Conservation (phyloP, 2,113 vertebrate genomes). For the Carlito syrichta region DNA sequence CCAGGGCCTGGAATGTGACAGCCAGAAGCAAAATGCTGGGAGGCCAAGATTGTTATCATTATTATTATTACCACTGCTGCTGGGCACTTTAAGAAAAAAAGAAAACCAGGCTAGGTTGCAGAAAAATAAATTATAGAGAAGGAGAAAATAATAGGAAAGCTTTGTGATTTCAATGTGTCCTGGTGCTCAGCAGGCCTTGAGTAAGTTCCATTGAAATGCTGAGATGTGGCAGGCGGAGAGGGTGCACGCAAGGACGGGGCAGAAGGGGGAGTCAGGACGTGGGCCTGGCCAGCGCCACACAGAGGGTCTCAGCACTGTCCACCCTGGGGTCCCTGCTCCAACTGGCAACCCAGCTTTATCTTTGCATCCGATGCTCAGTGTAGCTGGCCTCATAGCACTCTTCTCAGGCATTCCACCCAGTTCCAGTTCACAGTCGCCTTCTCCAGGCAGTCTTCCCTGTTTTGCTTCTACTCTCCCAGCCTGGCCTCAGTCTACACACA, state of each 20-base stretch:
- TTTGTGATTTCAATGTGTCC: conserved; percentile 9
- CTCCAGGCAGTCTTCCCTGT: not conserved
- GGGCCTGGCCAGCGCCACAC: fast-evolving
- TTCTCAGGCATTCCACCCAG: not conserved
- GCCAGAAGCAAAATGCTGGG: not conserved
- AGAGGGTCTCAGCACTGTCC: not conserved
- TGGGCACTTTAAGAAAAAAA: not conserved
- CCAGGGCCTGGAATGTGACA: not conserved
- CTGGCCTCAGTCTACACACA: not conserved
- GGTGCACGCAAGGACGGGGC: fast-evolving
- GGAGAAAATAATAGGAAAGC: conserved; percentile 15
- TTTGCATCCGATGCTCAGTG: not conserved
- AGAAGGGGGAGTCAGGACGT: no score
- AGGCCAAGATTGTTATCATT: not conserved
- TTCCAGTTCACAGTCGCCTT: not conserved
- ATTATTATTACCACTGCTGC: not conserved
- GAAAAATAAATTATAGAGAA: conserved; percentile 47
- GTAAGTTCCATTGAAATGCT: not conserved
- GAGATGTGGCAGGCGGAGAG: not conserved
- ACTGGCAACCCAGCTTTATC: no score
- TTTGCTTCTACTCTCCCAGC: no score
- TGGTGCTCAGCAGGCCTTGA: not conserved
- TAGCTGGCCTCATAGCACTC: not conserved
- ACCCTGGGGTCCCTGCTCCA: not conserved
- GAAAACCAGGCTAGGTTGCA: not conserved